Evolutionary conservation across 2,113 vertebrate species (phyloP), one percentile per base, ranked within the genome.

Genomic region (Brachionichthys hirsutus): DNA sequence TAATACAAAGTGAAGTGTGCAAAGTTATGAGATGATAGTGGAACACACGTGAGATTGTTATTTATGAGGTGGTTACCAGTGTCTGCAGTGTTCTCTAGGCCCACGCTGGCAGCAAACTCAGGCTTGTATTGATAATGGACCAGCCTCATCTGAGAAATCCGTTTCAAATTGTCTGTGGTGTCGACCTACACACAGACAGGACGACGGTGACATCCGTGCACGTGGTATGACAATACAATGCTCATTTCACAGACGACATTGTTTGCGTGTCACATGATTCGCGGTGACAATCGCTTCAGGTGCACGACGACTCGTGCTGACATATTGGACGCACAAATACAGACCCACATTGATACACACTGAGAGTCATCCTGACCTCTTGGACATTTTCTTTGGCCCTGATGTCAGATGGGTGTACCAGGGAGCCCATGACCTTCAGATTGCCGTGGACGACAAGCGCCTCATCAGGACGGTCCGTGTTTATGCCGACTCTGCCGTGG

Each of bases 81-180:
- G 82, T 98, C 94, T 3, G 93, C 77, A 0, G 92, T 80, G 75
- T 77, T 91, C 68, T 99, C 96, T 13, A 99, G 94, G 81, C 97
- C 97, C 12, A 94, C 94, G 0, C 91, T 94, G 85, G 94, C 93
- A 0, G 97, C 96, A 54, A 99, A 99, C 88, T 99, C 96, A 0
- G 97, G 96, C 58, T 97, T 98, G 86, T 94, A 99, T 46, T 93
- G 94, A 89, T 98, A 99, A 82, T 95, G 96, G 48, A 98, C 96
- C 54, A 98, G 91, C 19, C 96, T 89, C 95, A 98, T 99, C 53
- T 94, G 93, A 48, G 96, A 97, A 80, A 99, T 99, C 78, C 96
- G 87, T 86, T 96, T 98, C 79, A 99, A 91, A 90, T 99, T 98
- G 87, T 97, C 97, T 0, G 94, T 99, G 71, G 97, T 99, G 88